Base-by-base conservation (phyloP, 2,113 vertebrate species). In the Melanostigma gelatinosum region DNA sequence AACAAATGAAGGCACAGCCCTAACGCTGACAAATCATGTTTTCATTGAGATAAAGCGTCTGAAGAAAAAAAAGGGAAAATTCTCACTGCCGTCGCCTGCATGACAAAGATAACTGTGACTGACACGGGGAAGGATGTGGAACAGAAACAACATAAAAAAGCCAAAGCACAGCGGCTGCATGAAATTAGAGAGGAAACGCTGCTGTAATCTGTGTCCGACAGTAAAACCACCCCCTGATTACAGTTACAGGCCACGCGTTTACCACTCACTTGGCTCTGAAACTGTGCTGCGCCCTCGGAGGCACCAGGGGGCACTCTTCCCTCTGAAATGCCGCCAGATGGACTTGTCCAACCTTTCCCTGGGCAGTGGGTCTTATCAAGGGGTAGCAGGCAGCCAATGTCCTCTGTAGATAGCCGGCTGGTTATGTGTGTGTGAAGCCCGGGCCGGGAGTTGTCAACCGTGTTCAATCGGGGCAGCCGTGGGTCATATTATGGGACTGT, bases 251-350 rank as follows among this genome's bases (percentile, higher is more conserved):
- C 46, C 1, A 11, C 13, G 40, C 44, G 32, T 73, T 88, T n/a
- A 60, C 69, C 0, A 20, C 57, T 69, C 46, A 20, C 38, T 79
- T 77, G 57, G 71, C 76, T 44, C 18, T n/a, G 77, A 32, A 8
- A 11, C 65, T 79, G 88, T 63, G 73, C 74, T 62, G 72, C 4
- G 9, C 40, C 75, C 24, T 52, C 32, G n/a, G 22, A 27, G 24
- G 13, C 93, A 93, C 83, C 77, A 91, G 93, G 89, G 90, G 91
- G 92, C 91, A 85, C 75, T 92, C 40, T 91, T 93, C 62, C 24
- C 90, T 77, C 82, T 75, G 48, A 68, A 89, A 89, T 86, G 46
- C 63, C n/a, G 2, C 52, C 74, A 58, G 42, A 40, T 75, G 80
- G 82, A 15, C 9, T 20, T 42, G 64, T 82, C 80, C 67, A 24